Conservation (phyloP, 2,888 invertebrate species). For the Zygogramma bicolorata region DNA sequence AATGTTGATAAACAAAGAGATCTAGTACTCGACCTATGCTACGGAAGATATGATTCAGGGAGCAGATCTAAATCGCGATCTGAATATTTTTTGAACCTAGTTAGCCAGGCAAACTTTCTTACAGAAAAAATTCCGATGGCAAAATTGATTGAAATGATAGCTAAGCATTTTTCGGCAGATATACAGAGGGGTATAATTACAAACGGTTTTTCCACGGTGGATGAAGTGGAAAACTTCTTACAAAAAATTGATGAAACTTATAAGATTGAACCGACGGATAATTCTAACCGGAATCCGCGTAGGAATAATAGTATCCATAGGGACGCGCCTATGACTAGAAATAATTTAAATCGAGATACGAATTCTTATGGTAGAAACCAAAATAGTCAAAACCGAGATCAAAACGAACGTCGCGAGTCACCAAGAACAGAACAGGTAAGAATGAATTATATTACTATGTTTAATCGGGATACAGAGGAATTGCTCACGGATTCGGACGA, state of each 20-base stretch:
- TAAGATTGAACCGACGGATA: background rate
- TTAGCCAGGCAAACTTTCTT: constrained; percentile 29
- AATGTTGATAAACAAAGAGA: constrained; percentile 24
- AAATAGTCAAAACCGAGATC: background rate
- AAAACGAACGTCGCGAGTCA: background rate
- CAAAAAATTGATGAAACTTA: constrained; percentile 30
- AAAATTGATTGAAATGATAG: constrained; percentile 18
- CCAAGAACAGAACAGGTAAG: background rate
- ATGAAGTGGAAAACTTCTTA: constrained; percentile 35
- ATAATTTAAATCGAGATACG: background rate
- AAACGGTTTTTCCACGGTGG: constrained; percentile 23
- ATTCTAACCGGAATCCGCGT: background rate
- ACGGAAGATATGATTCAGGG: constrained; percentile 15
- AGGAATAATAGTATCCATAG: background rate
- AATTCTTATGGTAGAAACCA: no score
- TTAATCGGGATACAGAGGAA: constrained; percentile 16
- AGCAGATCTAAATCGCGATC: no score
- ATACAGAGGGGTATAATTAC: constrained; percentile 35
- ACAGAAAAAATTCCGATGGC: constrained; percentile 14
- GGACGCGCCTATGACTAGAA: background rate
- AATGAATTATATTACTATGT: constrained; percentile 24
- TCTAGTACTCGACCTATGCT: constrained; percentile 18
- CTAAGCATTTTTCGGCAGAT: constrained; percentile 32
- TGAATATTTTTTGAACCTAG: constrained; percentile 31
- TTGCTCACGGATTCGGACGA: constrained; percentile 6